Evolutionary conservation across 2,888 invertebrate species (phyloP).

Genomic region (Heliconius charithonia): DNA sequence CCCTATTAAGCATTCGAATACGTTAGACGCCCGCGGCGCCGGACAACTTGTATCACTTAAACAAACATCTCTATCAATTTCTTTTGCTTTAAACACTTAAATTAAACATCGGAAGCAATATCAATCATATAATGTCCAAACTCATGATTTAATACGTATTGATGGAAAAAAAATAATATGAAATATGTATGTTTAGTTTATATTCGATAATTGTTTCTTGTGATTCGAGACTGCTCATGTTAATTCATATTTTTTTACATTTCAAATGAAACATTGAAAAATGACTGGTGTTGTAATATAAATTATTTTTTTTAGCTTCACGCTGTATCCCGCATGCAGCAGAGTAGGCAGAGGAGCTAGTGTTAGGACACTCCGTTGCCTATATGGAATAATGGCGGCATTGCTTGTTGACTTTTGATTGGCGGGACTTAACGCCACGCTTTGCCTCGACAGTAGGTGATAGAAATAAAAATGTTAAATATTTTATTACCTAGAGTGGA

Average conservation of each 20-base stretch:
- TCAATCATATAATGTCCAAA: slow-evolving; percentile 72
- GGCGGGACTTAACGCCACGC: too few species aligned
- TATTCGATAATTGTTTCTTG: slow-evolving; percentile 6
- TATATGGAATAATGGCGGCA: too few species aligned
- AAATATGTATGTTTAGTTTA: neutral
- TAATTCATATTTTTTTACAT: neutral
- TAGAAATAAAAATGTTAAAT: too few species aligned
- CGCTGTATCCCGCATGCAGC: too few species aligned
- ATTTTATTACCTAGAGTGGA: too few species aligned
- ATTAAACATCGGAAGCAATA: slow-evolving; percentile 64
- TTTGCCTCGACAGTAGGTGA: too few species aligned
- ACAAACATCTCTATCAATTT: slow-evolving; percentile 81
- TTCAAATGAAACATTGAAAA: slow-evolving; percentile 10
- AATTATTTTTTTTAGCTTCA: neutral
- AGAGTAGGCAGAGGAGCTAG: too few species aligned
- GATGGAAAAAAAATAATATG: slow-evolving; percentile 16
- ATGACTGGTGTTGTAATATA: neutral
- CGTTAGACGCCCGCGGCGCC: slow-evolving; percentile 71
- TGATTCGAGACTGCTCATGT: neutral
- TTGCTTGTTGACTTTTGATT: too few species aligned
- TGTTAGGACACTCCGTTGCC: too few species aligned
- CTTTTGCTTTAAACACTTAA: slow-evolving; percentile 59
- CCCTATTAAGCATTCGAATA: slow-evolving; percentile 70
- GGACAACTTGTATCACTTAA: slow-evolving; percentile 60
- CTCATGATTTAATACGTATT: slow-evolving; percentile 38